Percentiles rank a stretch among this genome's conserved stretches.
Evolutionary conservation across 1,140 invertebrate genomes (phyloP).

Genomic region (Drosophila lacteicornis): DNA sequence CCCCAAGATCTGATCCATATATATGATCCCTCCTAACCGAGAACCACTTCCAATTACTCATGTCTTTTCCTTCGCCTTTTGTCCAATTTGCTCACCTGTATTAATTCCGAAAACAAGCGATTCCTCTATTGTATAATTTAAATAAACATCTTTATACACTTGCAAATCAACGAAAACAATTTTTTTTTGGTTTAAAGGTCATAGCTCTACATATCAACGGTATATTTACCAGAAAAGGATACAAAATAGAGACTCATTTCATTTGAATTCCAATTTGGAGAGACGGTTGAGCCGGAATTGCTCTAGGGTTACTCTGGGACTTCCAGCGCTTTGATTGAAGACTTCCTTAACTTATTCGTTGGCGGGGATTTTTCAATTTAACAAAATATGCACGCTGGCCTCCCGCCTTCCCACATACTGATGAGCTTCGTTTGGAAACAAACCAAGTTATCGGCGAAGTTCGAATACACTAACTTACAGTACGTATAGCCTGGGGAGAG

Average conservation of each 20-base stretch:
- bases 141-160: conserved; percentile 8
- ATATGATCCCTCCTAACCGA: conserved; percentile 3
- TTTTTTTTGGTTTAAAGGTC: not conserved
- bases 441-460: conserved; percentile 2
- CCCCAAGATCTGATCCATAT: not conserved
- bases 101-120: not conserved
- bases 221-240: not conserved
- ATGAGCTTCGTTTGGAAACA: not conserved
- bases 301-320: not conserved
- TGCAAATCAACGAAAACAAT: conserved; percentile 5
- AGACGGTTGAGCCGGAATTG: conserved; percentile 6
- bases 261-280: not conserved
- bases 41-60: not conserved
- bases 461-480: not conserved
- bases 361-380: conserved; percentile 22
- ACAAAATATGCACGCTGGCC: not conserved
- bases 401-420: conserved; percentile 25
- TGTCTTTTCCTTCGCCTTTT: not conserved
- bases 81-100: not conserved
- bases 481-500: not conserved
- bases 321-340: not conserved
- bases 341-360: conserved; percentile 8
- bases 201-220: no score
- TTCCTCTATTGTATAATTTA: not conserved
- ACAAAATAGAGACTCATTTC: not conserved